phyloP scores from a whole-genome alignment of 2,113 vertebrate species.

The Scytalopus superciliaris region DNA sequence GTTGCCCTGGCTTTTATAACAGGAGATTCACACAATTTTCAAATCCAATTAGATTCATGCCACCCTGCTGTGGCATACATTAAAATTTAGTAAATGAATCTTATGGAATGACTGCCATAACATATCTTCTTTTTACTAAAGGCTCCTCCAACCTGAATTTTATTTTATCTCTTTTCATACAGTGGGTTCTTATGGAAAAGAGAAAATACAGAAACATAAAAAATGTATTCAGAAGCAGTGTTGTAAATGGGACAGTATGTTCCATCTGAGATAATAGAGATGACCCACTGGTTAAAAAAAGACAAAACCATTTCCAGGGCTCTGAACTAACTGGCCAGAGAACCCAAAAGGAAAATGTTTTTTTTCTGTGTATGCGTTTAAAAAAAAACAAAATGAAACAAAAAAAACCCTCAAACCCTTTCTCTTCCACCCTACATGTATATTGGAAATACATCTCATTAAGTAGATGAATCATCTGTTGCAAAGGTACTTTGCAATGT shows the following conservation, averaged over 20 bases:
- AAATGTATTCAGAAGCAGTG: background rate
- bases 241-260: background rate
- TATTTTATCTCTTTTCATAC: background rate
- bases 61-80: background rate
- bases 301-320: background rate
- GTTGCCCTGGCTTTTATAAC: constrained; percentile 12
- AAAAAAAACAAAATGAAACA: background rate
- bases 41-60: constrained; percentile 17
- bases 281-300: background rate
- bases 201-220: background rate
- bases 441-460: background rate
- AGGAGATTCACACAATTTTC: constrained; percentile 12
- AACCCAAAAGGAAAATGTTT: background rate
- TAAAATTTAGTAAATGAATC: background rate
- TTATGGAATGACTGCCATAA: background rate
- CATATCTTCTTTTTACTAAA: background rate
- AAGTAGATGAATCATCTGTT: background rate
- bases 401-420: background rate
- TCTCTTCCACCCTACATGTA: background rate
- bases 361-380: background rate
- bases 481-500: background rate
- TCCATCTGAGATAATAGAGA: background rate
- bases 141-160: background rate
- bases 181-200: background rate
- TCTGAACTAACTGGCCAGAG: background rate